Percentiles rank a stretch among this genome's conserved stretches.
These are phyloP conservation scores for Phrynocephalus vlangalii DNA, from an alignment of 2,797 vertebrate species.

Conservation along the genomic window DNA sequence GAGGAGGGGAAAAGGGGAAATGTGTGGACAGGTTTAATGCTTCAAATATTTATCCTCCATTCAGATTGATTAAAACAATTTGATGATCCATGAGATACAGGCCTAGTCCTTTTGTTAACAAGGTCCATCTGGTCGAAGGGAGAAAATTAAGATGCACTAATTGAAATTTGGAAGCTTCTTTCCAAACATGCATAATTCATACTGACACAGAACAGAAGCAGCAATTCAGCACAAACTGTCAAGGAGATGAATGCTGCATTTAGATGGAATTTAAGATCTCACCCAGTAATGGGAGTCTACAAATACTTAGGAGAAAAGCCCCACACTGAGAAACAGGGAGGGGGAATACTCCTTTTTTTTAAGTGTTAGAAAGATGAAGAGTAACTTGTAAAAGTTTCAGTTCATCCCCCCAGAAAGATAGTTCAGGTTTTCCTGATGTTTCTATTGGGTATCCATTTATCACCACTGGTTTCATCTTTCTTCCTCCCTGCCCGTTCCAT, in stretches of 20 bases:
- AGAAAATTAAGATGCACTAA: slow-evolving; percentile 77
- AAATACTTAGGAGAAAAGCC: slow-evolving; percentile 65
- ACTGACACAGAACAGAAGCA: slow-evolving; percentile 80
- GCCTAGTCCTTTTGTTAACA: slow-evolving; percentile 71
- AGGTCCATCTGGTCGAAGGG: slow-evolving; percentile 75
- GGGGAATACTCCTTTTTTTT: slow-evolving; percentile 60
- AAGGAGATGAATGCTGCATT: slow-evolving; percentile 76
- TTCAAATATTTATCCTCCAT: slow-evolving; percentile 75
- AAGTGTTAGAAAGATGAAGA: slow-evolving; percentile 50
- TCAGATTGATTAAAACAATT: slow-evolving; percentile 74
- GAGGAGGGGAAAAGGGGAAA: slow-evolving; percentile 12
- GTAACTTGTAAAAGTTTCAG: slow-evolving; percentile 31
- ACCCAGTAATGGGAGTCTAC: slow-evolving; percentile 67
- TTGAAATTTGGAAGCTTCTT: slow-evolving; percentile 76
- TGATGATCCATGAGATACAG: slow-evolving; percentile 71
- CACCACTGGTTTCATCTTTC: neutral
- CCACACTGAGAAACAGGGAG: slow-evolving; percentile 57
- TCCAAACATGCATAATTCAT: slow-evolving; percentile 77
- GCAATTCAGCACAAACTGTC: slow-evolving; percentile 74
- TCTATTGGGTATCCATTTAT: slow-evolving; percentile 13
- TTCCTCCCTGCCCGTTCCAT: neutral
- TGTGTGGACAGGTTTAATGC: slow-evolving; percentile 68
- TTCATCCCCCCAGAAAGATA: slow-evolving; percentile 47
- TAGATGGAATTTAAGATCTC: slow-evolving; percentile 78
- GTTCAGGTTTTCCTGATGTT: slow-evolving; percentile 47